Conservation (phyloP, 2,888 invertebrate species). For the Plagodis dolabraria region DNA sequence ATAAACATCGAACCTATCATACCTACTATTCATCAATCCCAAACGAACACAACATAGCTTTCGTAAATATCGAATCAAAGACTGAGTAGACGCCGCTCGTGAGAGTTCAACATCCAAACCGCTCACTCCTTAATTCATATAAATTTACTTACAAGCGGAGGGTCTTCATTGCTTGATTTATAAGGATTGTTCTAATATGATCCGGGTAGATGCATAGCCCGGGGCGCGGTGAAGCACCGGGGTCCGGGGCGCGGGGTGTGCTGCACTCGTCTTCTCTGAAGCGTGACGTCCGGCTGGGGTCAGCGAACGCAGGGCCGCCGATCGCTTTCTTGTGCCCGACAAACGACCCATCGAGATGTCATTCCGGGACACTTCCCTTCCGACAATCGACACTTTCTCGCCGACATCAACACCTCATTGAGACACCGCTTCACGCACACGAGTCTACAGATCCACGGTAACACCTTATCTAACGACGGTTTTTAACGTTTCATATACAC, state of each 20-base stretch:
- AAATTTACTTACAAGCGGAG: constrained; percentile 27
- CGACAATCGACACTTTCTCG: constrained; percentile 18
- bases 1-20: neutral
- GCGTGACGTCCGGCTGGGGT: constrained; percentile 80
- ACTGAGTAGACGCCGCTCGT: neutral
- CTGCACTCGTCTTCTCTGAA: constrained; percentile 77
- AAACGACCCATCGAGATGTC: constrained; percentile 74
- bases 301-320: constrained; percentile 74
- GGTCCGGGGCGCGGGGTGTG: constrained; percentile 51
- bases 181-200: constrained; percentile 46
- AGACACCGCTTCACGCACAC: neutral
- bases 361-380: constrained; percentile 58
- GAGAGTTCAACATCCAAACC: constrained; percentile 34
- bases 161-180: constrained; percentile 50
- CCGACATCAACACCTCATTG: constrained; percentile 6
- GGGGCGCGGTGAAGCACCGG: constrained; percentile 40
- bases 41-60: neutral
- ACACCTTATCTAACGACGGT: neutral
- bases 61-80: no score
- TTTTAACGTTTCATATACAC: constrained; percentile 23
- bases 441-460: neutral
- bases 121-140: constrained; percentile 26
- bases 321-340: constrained; percentile 74
- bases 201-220: constrained; percentile 39
- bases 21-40: constrained; percentile 13